Evolutionary conservation across 2,797 vertebrate genomes (phyloP).

Genomic region (Syngnathus acus): DNA sequence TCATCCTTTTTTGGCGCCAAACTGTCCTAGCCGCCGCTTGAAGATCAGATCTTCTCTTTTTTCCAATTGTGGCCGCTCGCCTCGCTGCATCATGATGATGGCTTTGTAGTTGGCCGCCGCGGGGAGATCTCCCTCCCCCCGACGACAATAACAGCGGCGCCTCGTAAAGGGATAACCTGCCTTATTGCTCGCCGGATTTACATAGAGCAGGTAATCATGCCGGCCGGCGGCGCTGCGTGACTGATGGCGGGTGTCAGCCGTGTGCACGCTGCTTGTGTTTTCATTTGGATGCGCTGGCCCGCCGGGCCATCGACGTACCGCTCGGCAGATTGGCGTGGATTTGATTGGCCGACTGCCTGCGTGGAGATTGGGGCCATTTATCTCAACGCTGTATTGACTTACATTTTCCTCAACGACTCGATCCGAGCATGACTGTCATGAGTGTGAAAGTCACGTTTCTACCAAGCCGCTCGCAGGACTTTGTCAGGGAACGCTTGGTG

Average conservation of each 20-base stretch:
- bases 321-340: conserved; percentile 38
- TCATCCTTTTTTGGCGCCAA: too few species aligned
- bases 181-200: conserved; percentile 63
- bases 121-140: conserved; percentile 32
- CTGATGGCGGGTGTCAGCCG: conserved; percentile 61
- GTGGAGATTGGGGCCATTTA: conserved; percentile 24
- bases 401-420: not conserved
- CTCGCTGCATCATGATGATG: conserved; percentile 47
- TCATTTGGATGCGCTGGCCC: conserved; percentile 48
- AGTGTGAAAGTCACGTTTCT: not conserved
- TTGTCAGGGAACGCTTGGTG: not conserved
- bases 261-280: conserved; percentile 56
- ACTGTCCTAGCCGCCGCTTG: conserved; percentile 7
- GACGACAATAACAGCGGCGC: conserved; percentile 38
- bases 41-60: conserved; percentile 30
- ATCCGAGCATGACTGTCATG: not conserved
- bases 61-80: conserved; percentile 45
- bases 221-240: conserved; percentile 51
- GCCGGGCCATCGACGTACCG: conserved; percentile 32
- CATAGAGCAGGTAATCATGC: conserved; percentile 59
- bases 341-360: conserved; percentile 14
- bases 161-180: conserved; percentile 50
- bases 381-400: not conserved
- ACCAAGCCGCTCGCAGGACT: not conserved
- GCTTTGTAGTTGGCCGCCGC: conserved; percentile 46